These are phyloP conservation scores for Cheilosia variabilis DNA, from an alignment of 2,888 invertebrate species.

Conservation along the genomic window DNA sequence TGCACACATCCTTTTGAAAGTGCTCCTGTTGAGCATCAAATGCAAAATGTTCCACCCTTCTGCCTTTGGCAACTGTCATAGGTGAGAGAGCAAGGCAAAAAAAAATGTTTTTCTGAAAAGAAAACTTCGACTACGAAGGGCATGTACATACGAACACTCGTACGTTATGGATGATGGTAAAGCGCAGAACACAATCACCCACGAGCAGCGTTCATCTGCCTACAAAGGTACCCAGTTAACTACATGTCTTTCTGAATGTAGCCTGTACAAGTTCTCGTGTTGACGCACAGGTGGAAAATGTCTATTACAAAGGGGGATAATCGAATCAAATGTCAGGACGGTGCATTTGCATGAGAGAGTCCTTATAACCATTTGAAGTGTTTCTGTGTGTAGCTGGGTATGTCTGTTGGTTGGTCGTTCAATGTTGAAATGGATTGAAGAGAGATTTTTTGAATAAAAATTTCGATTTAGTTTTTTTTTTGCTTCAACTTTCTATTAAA, in stretches of 20 bases:
- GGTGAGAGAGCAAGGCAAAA: conserved; percentile 32
- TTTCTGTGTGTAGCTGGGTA: conserved; percentile 18
- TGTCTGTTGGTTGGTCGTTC: conserved; percentile 3
- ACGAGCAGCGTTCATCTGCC: neutral
- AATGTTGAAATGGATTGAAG: neutral
- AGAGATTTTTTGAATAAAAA: conserved; percentile 31
- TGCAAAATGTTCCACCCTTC: conserved; percentile 61
- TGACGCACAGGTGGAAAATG: conserved; percentile 66
- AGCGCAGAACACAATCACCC: neutral
- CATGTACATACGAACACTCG: neutral
- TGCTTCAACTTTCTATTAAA: neutral
- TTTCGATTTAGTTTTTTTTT: conserved; percentile 18
- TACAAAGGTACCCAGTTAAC: conserved; percentile 11
- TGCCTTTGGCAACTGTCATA: conserved; percentile 70
- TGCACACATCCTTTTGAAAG: conserved; percentile 4
- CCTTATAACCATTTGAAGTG: conserved; percentile 51
- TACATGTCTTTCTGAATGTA: neutral
- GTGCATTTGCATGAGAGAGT: conserved; percentile 67
- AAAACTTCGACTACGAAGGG: conserved; percentile 8
- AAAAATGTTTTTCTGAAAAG: neutral
- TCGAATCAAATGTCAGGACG: conserved; percentile 70
- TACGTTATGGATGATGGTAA: conserved; percentile 6
- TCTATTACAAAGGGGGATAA: conserved; percentile 64
- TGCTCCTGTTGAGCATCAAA: conserved; percentile 57
- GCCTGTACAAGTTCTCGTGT: conserved; percentile 45